Percentiles rank a stretch among this genome's conserved stretches.
Evolutionary conservation across 2,113 vertebrate genomes (phyloP).

Genomic region (Catharus minimus): DNA sequence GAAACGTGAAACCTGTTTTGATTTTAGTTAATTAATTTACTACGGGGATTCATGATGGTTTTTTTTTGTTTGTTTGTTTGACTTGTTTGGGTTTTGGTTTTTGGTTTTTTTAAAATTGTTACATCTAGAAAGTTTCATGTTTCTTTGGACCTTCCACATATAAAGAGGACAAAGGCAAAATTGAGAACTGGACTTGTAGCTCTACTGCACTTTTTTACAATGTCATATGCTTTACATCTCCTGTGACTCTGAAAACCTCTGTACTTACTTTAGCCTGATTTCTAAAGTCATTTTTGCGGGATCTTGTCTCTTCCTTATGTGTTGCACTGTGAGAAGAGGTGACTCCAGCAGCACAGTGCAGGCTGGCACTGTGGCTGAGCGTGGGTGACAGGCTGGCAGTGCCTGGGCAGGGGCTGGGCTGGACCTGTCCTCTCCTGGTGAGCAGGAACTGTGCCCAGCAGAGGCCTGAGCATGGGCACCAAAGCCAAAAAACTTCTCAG

Average conservation of each 20-base stretch:
- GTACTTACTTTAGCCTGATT: not conserved
- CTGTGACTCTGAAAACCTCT: not conserved
- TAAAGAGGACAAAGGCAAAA: not conserved
- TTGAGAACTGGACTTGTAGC: not conserved
- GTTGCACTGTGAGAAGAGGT: rapidly evolving
- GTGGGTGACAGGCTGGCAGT: not conserved
- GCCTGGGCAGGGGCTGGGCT: not conserved
- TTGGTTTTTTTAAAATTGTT: not conserved
- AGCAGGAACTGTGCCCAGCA: not conserved
- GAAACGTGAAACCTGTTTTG: not conserved
- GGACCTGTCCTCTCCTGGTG: rapidly evolving
- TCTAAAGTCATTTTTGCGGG: not conserved
- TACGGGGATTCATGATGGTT: not conserved
- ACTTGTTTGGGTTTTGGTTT: not conserved
- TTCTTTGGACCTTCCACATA: not conserved
- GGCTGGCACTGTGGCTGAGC: rapidly evolving
- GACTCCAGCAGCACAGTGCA: not conserved
- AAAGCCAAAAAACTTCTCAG: rapidly evolving
- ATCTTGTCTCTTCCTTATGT: rapidly evolving
- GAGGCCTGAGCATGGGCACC: rapidly evolving
- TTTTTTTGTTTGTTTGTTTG: not conserved
- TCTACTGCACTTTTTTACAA: rapidly evolving
- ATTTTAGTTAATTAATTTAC: not conserved
- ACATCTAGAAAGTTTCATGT: not conserved
- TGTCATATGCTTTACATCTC: not conserved